Evolutionary conservation across 2,797 vertebrate species (phyloP).

Genomic region (Tapera naevia): DNA sequence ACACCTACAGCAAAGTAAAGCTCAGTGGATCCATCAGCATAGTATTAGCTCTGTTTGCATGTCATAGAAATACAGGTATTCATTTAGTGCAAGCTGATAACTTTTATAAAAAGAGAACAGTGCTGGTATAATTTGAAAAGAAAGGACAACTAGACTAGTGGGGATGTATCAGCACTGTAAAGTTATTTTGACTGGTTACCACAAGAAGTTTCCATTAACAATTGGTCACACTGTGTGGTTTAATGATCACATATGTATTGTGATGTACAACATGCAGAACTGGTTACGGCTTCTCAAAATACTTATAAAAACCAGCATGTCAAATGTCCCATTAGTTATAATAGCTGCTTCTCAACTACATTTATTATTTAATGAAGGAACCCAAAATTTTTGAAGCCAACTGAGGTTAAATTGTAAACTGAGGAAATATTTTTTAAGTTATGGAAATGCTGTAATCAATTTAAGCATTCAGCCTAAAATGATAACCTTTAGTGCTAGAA

Average conservation of each 20-base stretch:
- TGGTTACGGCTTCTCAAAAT: background rate
- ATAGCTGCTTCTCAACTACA: background rate
- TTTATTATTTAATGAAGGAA: background rate
- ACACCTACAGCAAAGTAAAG: background rate
- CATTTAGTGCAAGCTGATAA: background rate
- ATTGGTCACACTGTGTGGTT: background rate
- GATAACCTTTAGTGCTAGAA: background rate
- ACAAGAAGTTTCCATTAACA: slow-evolving; percentile 23
- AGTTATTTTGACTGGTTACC: background rate
- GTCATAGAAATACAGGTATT: slow-evolving; percentile 4
- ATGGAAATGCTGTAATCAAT: background rate
- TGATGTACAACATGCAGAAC: background rate
- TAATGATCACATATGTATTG: background rate
- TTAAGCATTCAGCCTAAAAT: background rate
- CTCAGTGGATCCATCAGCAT: background rate
- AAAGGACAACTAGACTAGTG: background rate
- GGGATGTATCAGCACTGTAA: background rate
- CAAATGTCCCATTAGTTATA: background rate
- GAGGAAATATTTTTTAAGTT: background rate
- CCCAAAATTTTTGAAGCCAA: slow-evolving; percentile 2
- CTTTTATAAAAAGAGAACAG: background rate
- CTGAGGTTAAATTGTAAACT: background rate
- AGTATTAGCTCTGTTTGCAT: background rate
- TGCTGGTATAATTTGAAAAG: background rate
- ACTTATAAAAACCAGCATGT: background rate